Percentiles rank a stretch among this genome's conserved stretches.
phyloP scores from a whole-genome alignment of 2,888 invertebrate genomes.

The Patella ulyssiponensis region DNA sequence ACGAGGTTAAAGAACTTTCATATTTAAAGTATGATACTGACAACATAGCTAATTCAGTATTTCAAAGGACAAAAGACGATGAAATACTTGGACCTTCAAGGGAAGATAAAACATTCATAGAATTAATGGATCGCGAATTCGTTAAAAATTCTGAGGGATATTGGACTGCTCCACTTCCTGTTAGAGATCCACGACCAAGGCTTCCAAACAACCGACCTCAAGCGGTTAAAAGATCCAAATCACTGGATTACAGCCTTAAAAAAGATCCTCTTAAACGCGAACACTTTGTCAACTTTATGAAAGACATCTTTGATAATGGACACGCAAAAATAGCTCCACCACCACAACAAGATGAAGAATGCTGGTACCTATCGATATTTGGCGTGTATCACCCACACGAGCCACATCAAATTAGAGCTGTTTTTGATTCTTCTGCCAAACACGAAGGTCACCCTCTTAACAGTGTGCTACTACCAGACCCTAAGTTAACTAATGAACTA shows the following conservation, averaged over 20 bases:
- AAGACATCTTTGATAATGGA: no score
- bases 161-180: conserved; percentile 21
- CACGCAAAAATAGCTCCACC: conserved; percentile 36
- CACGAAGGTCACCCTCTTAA: no score
- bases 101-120: conserved; percentile 34
- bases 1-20: no score
- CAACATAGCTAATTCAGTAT: conserved; percentile 8
- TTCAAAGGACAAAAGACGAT: conserved; percentile 30
- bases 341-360: conserved; percentile 25
- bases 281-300: no score
- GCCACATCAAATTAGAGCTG: conserved; percentile 34
- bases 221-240: conserved; percentile 18
- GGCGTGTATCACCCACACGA: conserved; percentile 45
- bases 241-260: conserved; percentile 1
- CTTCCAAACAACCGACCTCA: conserved; percentile 15
- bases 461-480: no score
- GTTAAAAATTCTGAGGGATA: conserved; percentile 15
- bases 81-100: conserved; percentile 26
- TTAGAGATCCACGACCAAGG: not conserved
- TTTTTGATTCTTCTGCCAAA: conserved; percentile 40
- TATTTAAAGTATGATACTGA: no score
- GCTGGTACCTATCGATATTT: conserved; percentile 42
- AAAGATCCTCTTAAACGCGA: conserved; percentile 28
- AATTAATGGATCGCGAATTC: conserved; percentile 25
- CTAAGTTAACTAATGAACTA: no score